A percentile compares a stretch with the other conserved stretches of the same genome.
Evolutionary conservation across 2,888 invertebrate genomes (phyloP).

Genomic region (Drosophila paucipuncta): DNA sequence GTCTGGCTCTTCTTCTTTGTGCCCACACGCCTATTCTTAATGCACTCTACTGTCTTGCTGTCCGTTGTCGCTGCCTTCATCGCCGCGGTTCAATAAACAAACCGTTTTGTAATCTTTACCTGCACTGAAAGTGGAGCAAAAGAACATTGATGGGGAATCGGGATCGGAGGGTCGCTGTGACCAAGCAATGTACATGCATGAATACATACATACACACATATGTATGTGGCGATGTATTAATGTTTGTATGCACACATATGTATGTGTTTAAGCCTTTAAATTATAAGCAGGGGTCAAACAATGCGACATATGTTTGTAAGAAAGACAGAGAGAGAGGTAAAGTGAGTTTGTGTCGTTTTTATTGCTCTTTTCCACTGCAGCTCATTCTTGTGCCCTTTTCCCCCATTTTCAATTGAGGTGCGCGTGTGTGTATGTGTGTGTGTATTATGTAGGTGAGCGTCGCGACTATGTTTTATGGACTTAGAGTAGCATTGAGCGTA

Average conservation of each 20-base stretch:
- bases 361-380: constrained; percentile 37
- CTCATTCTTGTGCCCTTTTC: constrained; percentile 37
- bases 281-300: constrained; percentile 52
- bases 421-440: constrained; percentile 12
- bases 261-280: constrained; percentile 27
- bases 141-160: constrained; percentile 28
- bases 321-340: constrained; percentile 15
- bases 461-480: constrained; percentile 41
- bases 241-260: not conserved
- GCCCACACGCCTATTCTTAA: constrained; percentile 23
- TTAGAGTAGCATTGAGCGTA: constrained; percentile 26
- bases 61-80: constrained; percentile 47
- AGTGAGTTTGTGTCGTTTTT: constrained; percentile 27
- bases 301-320: constrained; percentile 42
- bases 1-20: constrained; percentile 4
- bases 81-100: constrained; percentile 60
- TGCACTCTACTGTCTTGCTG: constrained; percentile 45
- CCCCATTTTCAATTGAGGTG: constrained; percentile 5
- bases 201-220: not conserved
- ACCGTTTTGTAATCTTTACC: constrained; percentile 77
- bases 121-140: constrained; percentile 68
- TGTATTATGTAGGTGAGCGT: constrained; percentile 62
- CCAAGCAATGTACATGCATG: constrained; percentile 1
- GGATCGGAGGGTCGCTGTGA: constrained; percentile 15
- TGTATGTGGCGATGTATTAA: not conserved